phyloP scores from a whole-genome alignment of 2,113 vertebrate genomes.

The Mobula birostris region DNA sequence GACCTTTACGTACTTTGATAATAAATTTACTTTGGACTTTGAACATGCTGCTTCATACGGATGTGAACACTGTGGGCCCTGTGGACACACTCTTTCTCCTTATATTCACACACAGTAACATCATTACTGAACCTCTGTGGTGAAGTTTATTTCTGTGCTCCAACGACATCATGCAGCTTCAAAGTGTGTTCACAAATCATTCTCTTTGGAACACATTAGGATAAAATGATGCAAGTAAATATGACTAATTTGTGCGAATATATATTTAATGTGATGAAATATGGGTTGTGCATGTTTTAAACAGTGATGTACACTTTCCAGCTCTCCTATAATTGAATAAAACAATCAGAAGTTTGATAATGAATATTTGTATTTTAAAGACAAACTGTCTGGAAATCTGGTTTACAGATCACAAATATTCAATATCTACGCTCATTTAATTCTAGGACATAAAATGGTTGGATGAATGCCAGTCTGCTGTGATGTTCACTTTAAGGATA shows the following conservation, averaged over 20 bases:
- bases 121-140: background rate
- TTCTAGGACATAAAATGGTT: background rate
- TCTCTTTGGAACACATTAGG: background rate
- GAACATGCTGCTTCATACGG: too few relatives aligned
- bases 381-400: background rate
- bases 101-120: background rate
- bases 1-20: too few relatives aligned
- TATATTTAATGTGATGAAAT: background rate
- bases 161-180: background rate
- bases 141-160: background rate
- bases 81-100: background rate
- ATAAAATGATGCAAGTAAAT: background rate
- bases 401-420: background rate
- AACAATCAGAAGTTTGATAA: background rate
- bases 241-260: slow-evolving; percentile 16
- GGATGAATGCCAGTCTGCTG: background rate
- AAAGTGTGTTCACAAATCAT: background rate
- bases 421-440: background rate
- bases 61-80: too few relatives aligned
- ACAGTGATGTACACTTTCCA: background rate
- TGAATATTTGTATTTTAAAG: background rate
- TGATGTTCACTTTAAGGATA: background rate
- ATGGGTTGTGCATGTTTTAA: slow-evolving; percentile 1
- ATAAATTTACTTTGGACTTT: too few relatives aligned
- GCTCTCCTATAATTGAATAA: background rate